Percentiles rank a stretch among this genome's conserved stretches.
These are phyloP conservation scores for Sus cebifrons DNA, from an alignment of 2,797 vertebrate species.

Conservation along the genomic window DNA sequence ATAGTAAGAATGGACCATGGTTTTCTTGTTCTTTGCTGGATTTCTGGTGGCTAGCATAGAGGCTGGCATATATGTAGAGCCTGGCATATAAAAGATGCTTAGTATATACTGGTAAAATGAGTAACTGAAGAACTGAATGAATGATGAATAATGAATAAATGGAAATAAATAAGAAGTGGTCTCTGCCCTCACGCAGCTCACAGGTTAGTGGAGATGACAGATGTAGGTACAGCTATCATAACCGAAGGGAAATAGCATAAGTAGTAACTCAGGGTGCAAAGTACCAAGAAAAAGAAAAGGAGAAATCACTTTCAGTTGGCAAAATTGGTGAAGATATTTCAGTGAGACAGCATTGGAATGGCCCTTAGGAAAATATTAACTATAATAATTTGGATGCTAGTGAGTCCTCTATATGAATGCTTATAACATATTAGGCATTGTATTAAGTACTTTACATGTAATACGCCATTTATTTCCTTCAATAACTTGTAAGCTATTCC, in stretches of 20 bases:
- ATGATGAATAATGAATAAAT: background rate
- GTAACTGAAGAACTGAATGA: background rate
- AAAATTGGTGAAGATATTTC: constrained; percentile 30
- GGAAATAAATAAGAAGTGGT: constrained; percentile 9
- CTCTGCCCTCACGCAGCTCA: constrained; percentile 10
- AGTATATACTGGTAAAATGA: background rate
- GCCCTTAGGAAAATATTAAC: constrained; percentile 10
- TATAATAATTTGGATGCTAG: background rate
- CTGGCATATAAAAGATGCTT: background rate
- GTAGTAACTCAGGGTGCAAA: background rate
- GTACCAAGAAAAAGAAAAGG: background rate
- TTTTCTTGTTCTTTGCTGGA: constrained; percentile 36
- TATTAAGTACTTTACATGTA: background rate
- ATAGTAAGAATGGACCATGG: background rate
- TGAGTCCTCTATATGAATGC: background rate
- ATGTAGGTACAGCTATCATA: background rate
- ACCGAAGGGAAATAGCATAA: constrained; percentile 16
- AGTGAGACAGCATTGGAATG: background rate
- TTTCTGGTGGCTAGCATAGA: background rate
- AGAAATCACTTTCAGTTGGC: constrained; percentile 2
- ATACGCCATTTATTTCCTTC: constrained; percentile 12
- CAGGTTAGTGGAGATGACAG: constrained; percentile 12
- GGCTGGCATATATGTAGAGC: background rate
- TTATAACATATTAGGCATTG: background rate
- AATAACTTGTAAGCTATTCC: background rate